Percentiles rank a stretch among this genome's conserved stretches.
Conservation (phyloP, 2,113 vertebrate genomes). For the Columba livia region DNA sequence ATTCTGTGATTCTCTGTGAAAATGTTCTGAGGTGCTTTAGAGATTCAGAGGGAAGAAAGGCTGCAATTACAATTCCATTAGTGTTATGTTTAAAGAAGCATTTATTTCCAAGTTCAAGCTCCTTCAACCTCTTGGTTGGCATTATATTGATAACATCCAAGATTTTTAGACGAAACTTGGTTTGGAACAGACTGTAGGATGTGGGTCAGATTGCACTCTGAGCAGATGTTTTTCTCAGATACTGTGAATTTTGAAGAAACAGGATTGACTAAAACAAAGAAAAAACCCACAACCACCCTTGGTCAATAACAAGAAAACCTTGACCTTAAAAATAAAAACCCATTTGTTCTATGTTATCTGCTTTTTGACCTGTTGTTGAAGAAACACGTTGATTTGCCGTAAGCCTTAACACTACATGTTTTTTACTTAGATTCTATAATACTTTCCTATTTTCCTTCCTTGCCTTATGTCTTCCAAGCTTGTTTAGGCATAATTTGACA, state of each 20-base stretch:
- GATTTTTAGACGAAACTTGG: neutral
- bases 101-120: neutral
- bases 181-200: neutral
- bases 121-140: neutral
- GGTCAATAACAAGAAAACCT: neutral
- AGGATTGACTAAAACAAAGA: neutral
- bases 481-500: neutral
- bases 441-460: neutral
- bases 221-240: neutral
- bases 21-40: neutral
- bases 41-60: neutral
- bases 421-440: neutral
- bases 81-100: neutral
- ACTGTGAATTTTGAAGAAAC: neutral
- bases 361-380: neutral
- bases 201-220: neutral
- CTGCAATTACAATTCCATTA: neutral
- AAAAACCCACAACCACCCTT: neutral
- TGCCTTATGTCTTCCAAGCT: neutral
- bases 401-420: neutral
- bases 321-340: neutral
- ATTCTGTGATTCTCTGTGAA: neutral
- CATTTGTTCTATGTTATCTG: neutral
- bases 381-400: neutral
- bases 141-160: neutral